Percentiles rank a stretch among this genome's conserved stretches.
Evolutionary conservation across 2,888 invertebrate species (phyloP).

Genomic region (Thymelicus acteon): DNA sequence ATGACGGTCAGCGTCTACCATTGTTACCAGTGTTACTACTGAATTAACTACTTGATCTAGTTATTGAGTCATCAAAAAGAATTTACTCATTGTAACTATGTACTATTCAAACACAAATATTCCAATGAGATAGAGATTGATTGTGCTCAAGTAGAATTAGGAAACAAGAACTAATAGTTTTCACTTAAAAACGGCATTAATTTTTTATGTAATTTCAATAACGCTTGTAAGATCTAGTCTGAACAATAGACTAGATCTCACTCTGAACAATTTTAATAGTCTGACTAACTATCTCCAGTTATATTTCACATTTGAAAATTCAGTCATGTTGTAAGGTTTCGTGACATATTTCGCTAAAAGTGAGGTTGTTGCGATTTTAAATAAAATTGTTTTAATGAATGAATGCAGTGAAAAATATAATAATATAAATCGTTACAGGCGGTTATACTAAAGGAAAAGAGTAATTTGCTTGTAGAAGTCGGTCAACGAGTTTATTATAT

Average conservation of each 20-base stretch:
- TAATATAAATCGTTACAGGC: background rate
- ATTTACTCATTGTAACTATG: background rate
- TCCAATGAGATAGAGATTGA: too few relatives aligned
- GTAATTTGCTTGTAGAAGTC: constrained; percentile 14
- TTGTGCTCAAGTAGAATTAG: too few relatives aligned
- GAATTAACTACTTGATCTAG: constrained; percentile 17
- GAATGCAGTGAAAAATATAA: constrained; percentile 1
- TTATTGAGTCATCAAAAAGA: background rate
- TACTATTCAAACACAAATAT: too few relatives aligned
- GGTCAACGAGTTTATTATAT: constrained; percentile 22
- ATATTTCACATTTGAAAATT: background rate
- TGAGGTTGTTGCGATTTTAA: background rate
- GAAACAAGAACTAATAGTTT: too few relatives aligned
- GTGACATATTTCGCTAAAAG: background rate
- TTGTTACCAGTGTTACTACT: constrained; percentile 19
- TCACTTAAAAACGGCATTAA: too few relatives aligned
- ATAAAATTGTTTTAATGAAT: background rate
- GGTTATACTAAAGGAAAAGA: constrained; percentile 8
- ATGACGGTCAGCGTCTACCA: constrained; percentile 38
- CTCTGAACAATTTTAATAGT: background rate
- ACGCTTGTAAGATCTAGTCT: too few relatives aligned
- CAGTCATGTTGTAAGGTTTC: background rate
- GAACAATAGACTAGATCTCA: too few relatives aligned
- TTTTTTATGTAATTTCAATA: too few relatives aligned
- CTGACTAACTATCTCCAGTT: background rate